These are phyloP conservation scores for Dicrostonyx torquatus DNA, from an alignment of 2,797 vertebrate species.

Conservation along the genomic window DNA sequence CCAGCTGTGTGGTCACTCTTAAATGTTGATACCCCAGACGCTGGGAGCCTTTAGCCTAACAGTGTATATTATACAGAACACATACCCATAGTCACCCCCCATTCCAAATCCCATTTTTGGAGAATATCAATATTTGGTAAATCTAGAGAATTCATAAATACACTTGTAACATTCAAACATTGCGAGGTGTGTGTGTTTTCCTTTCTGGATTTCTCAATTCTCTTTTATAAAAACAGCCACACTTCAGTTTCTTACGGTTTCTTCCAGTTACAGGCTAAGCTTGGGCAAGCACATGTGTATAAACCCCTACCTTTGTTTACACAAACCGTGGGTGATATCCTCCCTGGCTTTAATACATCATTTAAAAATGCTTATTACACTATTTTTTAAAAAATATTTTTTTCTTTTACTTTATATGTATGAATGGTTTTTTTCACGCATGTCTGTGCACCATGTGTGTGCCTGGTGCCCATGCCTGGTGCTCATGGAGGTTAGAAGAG, in stretches of 20 bases:
- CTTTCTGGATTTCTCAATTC: background rate
- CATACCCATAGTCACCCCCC: background rate
- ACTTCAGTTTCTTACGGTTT: no score
- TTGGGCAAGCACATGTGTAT: background rate
- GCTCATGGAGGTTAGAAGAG: background rate
- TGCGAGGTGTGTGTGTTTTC: background rate
- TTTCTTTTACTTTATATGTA: background rate
- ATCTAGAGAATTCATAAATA: background rate
- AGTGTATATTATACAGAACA: background rate
- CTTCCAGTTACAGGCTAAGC: background rate
- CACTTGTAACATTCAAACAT: constrained; percentile 13
- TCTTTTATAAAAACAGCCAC: background rate
- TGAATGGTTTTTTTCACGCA: background rate
- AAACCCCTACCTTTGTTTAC: background rate
- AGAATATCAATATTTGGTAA: background rate
- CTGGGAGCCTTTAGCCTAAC: background rate
- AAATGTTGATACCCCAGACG: background rate
- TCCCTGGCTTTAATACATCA: background rate
- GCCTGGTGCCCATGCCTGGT: background rate
- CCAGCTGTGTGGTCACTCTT: background rate
- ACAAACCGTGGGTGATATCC: background rate
- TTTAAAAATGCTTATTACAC: background rate
- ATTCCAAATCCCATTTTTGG: background rate
- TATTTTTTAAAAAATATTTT: background rate
- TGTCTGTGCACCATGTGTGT: background rate